Conservation (phyloP, 2,113 vertebrate species). For the Odocoileus virginianus region DNA sequence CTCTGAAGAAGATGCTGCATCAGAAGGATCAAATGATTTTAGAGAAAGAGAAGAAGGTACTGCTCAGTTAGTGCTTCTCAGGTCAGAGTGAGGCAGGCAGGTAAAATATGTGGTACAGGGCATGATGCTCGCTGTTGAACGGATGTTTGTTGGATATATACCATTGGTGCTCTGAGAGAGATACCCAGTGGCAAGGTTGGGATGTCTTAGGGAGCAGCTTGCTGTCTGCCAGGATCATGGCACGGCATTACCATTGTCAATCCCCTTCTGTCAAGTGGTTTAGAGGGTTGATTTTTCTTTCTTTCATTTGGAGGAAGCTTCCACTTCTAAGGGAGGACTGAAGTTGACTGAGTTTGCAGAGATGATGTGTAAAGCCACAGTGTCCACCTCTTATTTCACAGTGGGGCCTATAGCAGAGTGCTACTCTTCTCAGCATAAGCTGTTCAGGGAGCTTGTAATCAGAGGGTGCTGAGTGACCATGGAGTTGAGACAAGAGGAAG, state of each 20-base stretch:
- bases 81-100: not conserved
- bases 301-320: not conserved
- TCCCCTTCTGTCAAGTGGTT: not conserved
- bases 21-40: slow-evolving; percentile 88
- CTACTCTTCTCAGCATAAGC: not conserved
- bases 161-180: not conserved
- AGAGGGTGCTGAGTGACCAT: not conserved
- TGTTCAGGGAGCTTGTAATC: not conserved
- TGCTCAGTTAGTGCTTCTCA: not conserved
- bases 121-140: not conserved
- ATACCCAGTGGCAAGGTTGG: not conserved
- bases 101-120: not conserved
- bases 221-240: not conserved
- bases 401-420: not conserved
- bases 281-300: slow-evolving; percentile 18
- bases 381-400: not conserved
- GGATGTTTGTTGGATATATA: not conserved
- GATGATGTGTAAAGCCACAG: not conserved
- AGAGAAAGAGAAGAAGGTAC: slow-evolving; percentile 88
- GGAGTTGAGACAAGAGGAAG: not conserved
- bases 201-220: not conserved
- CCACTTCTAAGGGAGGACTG: not conserved
- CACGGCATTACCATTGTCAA: not conserved
- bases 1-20: slow-evolving; percentile 87
- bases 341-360: not conserved